Evolutionary conservation across 35 echinoderm and acorn worm genomes (phyloP), one percentile per base, ranked within the genome.

Genomic region (Amphiura filiformis): DNA sequence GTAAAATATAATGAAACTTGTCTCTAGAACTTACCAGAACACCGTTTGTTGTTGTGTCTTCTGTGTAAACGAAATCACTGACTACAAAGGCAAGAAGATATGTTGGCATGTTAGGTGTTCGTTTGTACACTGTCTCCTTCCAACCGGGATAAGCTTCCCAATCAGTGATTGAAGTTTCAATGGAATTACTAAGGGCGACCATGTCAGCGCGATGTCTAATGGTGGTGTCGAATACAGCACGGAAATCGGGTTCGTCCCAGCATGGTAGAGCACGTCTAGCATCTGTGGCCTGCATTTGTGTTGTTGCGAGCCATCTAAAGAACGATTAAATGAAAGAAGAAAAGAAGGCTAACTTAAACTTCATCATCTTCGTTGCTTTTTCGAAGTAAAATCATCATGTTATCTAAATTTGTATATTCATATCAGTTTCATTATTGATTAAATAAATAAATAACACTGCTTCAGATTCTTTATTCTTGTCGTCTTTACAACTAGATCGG

Each of bases 281-380:
- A 36, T 97, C 95, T 80, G 95, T 97, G 13, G 95, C 47, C 49
- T 97, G 95, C 89, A 97, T 94, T 85, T 97, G 95, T 0, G 89
- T 80, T 1, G 95, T 97, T 38, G 95, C 95, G 12, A 94, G 57
- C 92, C 89, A 97, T 81, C 95, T 97, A 64, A 32, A 39, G n/a
- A 82, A 9, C 75, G 35, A 31, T 0, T 39, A 41, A 61, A 36
- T 31, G 18, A 70, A 70, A 11, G n/a, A n/a, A n/a, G n/a, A n/a
- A n/a, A n/a, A n/a, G n/a, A n/a, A n/a, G n/a, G n/a, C n/a, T n/a
- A n/a, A n/a, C n/a, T n/a, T n/a, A n/a, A n/a, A n/a, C n/a, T n/a
- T n/a, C n/a, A n/a, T n/a, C n/a, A n/a, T n/a, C n/a, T n/a, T n/a
- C n/a, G n/a, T n/a, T n/a, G n/a, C n/a, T n/a, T n/a, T n/a, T n/a